Percentiles rank a stretch among this genome's conserved stretches.
These are phyloP conservation scores for Molothrus ater DNA, from an alignment of 2,797 vertebrate species.

Conservation along the genomic window DNA sequence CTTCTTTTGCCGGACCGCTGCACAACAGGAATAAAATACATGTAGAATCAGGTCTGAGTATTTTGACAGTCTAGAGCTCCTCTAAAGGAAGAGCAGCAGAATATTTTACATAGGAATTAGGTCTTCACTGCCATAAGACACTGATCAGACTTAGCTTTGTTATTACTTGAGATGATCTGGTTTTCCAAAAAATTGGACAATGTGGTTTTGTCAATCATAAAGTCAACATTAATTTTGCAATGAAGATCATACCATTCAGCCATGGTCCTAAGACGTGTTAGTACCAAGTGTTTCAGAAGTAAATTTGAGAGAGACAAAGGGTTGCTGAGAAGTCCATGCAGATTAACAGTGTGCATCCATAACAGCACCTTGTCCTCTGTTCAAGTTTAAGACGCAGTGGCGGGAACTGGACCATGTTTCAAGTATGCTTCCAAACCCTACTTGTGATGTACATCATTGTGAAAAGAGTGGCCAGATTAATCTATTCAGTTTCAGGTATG, in stretches of 20 bases:
- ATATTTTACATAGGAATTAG: neutral
- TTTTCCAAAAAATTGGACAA: neutral
- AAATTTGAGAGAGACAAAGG: neutral
- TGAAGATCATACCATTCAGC: neutral
- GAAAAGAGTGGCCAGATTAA: neutral
- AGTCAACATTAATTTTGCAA: neutral
- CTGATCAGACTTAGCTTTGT: neutral
- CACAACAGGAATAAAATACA: neutral
- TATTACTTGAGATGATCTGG: neutral
- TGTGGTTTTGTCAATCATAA: neutral
- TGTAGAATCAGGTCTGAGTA: neutral
- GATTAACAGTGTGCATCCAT: neutral
- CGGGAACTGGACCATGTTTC: neutral
- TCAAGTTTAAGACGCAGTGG: neutral
- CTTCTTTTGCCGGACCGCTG: too few relatives aligned
- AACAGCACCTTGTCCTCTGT: neutral
- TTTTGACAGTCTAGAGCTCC: neutral
- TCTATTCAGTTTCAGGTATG: neutral
- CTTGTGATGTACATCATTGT: neutral
- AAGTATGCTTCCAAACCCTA: neutral
- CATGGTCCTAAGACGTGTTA: neutral
- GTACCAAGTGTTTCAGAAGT: neutral
- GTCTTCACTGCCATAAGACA: neutral
- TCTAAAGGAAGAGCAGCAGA: neutral
- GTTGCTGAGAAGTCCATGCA: neutral